Evolutionary conservation across 2,888 invertebrate species (phyloP).

Genomic region (Taenaris catops): DNA sequence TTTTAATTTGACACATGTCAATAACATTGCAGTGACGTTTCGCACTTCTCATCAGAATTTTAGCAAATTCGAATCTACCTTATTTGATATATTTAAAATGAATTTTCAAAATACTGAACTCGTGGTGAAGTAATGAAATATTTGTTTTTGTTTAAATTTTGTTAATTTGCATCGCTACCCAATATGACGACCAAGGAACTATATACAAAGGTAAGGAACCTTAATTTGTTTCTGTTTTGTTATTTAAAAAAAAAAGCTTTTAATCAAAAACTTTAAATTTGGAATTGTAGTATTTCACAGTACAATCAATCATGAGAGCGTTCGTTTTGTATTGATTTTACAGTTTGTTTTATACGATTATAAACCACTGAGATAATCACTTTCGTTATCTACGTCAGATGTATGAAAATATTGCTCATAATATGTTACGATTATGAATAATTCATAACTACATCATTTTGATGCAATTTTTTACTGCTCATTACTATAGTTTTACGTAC

Average conservation of each 20-base stretch:
- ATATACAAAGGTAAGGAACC: slow-evolving; percentile 65
- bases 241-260: slow-evolving; percentile 9
- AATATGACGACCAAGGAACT: slow-evolving; percentile 77
- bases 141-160: slow-evolving; percentile 13
- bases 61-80: slow-evolving; percentile 60
- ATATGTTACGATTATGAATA: slow-evolving; percentile 25
- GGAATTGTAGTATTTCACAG: slow-evolving; percentile 16
- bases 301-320: too few relatives aligned
- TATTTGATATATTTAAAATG: slow-evolving; percentile 66
- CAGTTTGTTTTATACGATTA: slow-evolving; percentile 2
- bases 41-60: slow-evolving; percentile 48
- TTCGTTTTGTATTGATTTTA: slow-evolving; percentile 7
- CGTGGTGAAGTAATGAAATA: slow-evolving; percentile 55
- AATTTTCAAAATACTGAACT: slow-evolving; percentile 47
- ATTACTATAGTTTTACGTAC: neutral
- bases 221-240: slow-evolving; percentile 29
- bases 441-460: slow-evolving; percentile 24
- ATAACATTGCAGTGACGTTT: slow-evolving; percentile 64
- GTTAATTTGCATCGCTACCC: slow-evolving; percentile 19
- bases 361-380: slow-evolving; percentile 23
- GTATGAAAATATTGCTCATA: slow-evolving; percentile 32
- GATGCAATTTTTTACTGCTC: slow-evolving; percentile 8
- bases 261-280: slow-evolving; percentile 27
- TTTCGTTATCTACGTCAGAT: slow-evolving; percentile 39
- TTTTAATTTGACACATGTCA: slow-evolving; percentile 31